Base-by-base conservation (phyloP, 2,888 invertebrate species). In the Adineta ricciae region DNA sequence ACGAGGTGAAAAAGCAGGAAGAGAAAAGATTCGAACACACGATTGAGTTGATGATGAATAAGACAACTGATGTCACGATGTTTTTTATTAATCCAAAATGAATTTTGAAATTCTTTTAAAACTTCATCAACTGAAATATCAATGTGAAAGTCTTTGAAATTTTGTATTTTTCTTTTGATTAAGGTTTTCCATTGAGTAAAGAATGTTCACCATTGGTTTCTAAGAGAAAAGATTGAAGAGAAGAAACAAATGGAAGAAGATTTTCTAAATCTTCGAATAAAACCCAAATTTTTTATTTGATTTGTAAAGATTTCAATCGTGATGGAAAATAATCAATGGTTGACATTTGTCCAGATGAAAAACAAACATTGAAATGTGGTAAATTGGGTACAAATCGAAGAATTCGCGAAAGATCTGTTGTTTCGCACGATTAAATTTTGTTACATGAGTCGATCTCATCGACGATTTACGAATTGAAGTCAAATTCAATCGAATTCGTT, bases 341-440 rank as follows among this genome's bases (percentile, higher is more conserved):
- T n/a, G n/a, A n/a, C 2, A 24, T 4, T 8, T 2, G 1, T 0
- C 24, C 7, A n/a, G 1, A 1, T 7, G 1, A 21, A 8, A 24
- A 2, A 24, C 4, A 54, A 8, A 54, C n/a, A 3, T 24, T 3
- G 1, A 54, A n/a, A 8, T 54, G 8, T 5, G 24, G 0, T 2
- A n/a, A 8, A 54, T 54, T 54, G 7, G 54, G 54, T 8, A 54
- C 4, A 21, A 21, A n/a, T 4, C 2, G 54, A n/a, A 54, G n/a
- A 54, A n/a, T n/a, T n/a, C 1, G 24, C n/a, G 1, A 0, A 24
- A 54, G 8, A n/a, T 54, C n/a, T 1, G 21, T 24, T n/a, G 8
- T 8, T 2, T 2, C 1, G 9, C 54, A 54, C 24, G 54, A 54
- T 24, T 21, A 8, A 54, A 54, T n/a, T n/a, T 54, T n/a, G n/a